Percentiles rank a stretch among this genome's conserved stretches.
phyloP scores from a whole-genome alignment of 1,140 invertebrate species.

The Asbolus verrucosus region DNA sequence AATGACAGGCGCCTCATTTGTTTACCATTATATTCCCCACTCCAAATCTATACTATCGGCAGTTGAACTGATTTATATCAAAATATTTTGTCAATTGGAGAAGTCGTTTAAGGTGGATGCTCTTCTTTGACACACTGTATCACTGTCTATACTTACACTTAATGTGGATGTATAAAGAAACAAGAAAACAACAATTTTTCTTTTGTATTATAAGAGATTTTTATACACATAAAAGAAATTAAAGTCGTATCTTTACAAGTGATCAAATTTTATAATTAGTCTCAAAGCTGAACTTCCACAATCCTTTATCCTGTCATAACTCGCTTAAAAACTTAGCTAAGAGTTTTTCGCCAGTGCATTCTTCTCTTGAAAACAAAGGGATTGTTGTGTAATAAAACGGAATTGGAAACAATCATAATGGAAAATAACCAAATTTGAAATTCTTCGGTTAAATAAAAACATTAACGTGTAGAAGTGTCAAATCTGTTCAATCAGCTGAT shows the following conservation, averaged over 20 bases:
- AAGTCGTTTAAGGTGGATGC: too few relatives aligned
- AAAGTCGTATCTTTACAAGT: slow-evolving; percentile 1
- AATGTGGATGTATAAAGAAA: too few relatives aligned
- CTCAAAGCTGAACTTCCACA: slow-evolving; percentile 18
- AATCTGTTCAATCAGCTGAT: not conserved
- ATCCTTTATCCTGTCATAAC: slow-evolving; percentile 28
- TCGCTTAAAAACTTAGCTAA: slow-evolving; percentile 19
- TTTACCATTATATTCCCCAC: too few relatives aligned
- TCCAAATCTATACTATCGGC: too few relatives aligned
- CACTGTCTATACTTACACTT: too few relatives aligned
- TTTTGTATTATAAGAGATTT: too few relatives aligned
- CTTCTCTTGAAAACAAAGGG: slow-evolving; percentile 24
- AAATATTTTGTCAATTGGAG: too few relatives aligned
- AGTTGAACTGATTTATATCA: too few relatives aligned
- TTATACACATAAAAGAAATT: too few relatives aligned
- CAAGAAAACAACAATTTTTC: too few relatives aligned
- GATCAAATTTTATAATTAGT: slow-evolving; percentile 34
- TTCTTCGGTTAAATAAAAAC: slow-evolving; percentile 13
- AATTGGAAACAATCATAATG: not conserved
- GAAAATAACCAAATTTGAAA: not conserved
- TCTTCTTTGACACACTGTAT: too few relatives aligned
- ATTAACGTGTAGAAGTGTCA: slow-evolving; percentile 4
- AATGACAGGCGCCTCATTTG: too few relatives aligned
- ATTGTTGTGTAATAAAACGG: slow-evolving; percentile 11
- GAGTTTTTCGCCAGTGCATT: slow-evolving; percentile 15